These are phyloP conservation scores for Apamea epomidion DNA, from an alignment of 2,888 invertebrate species.

Conservation along the genomic window DNA sequence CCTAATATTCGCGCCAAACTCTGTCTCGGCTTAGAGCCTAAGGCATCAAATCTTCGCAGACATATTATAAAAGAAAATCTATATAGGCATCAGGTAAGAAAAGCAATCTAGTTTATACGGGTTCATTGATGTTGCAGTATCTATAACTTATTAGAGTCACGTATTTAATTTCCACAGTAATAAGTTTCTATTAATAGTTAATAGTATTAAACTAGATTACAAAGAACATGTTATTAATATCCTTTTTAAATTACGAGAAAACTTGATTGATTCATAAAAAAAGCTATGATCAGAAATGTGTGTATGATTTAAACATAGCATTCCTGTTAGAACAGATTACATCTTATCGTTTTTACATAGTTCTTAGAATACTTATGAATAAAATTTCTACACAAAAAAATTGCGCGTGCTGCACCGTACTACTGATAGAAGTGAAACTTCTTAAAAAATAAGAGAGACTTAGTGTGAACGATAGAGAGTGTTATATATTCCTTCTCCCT, in stretches of 20 bases:
- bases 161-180: slow-evolving; percentile 1
- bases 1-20: not conserved
- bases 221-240: not conserved
- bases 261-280: not conserved
- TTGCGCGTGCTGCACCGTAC: not conserved
- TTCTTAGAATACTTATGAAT: not conserved
- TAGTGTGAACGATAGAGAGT: not conserved
- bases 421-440: not conserved
- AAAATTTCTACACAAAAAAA: not conserved
- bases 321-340: not conserved
- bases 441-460: not conserved
- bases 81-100: not conserved
- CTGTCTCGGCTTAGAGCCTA: not conserved
- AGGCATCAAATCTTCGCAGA: not conserved
- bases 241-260: not conserved
- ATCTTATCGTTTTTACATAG: not conserved
- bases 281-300: not conserved
- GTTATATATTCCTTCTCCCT: not conserved
- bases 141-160: not conserved
- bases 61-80: not conserved
- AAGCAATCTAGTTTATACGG: slow-evolving; percentile 2
- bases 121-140: not conserved
- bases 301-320: not conserved
- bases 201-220: not conserved
- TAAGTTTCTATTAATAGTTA: not conserved